Percentiles rank a stretch among this genome's conserved stretches.
Conservation (phyloP, 2,888 invertebrate genomes). For the Andrena minutula region DNA sequence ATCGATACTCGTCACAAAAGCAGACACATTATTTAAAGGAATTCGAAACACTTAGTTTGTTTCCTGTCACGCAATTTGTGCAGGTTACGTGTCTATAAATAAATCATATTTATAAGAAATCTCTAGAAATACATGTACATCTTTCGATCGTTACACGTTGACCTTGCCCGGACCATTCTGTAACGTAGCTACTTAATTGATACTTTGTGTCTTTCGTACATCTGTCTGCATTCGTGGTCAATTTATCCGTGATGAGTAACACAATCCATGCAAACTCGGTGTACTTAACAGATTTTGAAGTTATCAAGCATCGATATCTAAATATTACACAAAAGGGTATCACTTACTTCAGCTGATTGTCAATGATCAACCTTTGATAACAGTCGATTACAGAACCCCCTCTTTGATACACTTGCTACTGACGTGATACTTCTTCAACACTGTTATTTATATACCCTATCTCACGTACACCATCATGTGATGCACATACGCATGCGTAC, state of each 20-base stretch:
- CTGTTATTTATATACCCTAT: constrained; percentile 1
- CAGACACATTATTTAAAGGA: neutral
- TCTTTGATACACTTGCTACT: constrained; percentile 8
- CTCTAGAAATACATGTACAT: neutral
- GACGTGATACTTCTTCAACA: too few relatives aligned
- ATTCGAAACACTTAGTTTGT: neutral
- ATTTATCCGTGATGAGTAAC: neutral
- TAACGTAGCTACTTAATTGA: neutral
- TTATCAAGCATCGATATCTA: neutral
- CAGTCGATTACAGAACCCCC: neutral
- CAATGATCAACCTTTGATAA: neutral
- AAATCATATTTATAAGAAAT: constrained; percentile 17
- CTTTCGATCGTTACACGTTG: constrained; percentile 9
- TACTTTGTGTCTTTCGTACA: neutral
- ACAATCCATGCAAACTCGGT: too few relatives aligned
- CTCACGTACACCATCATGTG: neutral
- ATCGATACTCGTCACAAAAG: neutral
- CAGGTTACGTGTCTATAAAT: constrained; percentile 39
- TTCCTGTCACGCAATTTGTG: constrained; percentile 3
- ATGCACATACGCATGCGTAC: too few relatives aligned
- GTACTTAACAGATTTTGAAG: neutral
- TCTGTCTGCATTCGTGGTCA: neutral
- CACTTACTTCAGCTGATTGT: constrained; percentile 24
- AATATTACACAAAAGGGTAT: neutral
- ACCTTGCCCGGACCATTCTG: constrained; percentile 24